Evolutionary conservation across 1,140 invertebrate species (phyloP).

Genomic region (Charaxes varanes): DNA sequence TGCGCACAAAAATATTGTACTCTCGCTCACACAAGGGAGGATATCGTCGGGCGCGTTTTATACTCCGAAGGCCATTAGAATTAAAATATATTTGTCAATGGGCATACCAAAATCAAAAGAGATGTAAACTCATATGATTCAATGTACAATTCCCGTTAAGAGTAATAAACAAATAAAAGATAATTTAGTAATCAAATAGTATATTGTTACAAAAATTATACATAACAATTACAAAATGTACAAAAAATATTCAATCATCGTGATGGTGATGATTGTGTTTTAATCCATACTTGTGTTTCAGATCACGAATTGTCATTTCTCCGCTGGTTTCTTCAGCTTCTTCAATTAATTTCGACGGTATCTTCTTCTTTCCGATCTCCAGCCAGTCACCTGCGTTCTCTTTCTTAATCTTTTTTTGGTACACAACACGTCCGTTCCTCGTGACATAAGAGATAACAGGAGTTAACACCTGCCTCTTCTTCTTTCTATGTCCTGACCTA

Average conservation of each 20-base stretch:
- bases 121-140: no score
- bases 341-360: conserved; percentile 5
- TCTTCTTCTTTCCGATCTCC: conserved; percentile 25
- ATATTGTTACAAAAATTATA: no score
- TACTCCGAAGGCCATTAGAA: no score
- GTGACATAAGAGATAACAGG: conserved; percentile 41
- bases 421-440: conserved; percentile 46
- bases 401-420: conserved; percentile 54
- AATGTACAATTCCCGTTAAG: no score
- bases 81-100: no score
- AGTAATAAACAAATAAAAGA: no score
- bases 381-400: conserved; percentile 49
- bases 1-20: no score
- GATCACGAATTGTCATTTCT: conserved; percentile 21
- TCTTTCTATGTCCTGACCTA: conserved; percentile 16
- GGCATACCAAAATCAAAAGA: no score
- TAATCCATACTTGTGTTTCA: conserved; percentile 19
- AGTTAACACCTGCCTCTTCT: conserved; percentile 20
- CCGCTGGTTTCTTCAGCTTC: conserved; percentile 14
- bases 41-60: no score
- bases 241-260: conserved; percentile 8
- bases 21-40: no score
- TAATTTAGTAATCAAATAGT: no score
- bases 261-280: conserved; percentile 9
- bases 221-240: no score